Base-by-base conservation (phyloP, 2,888 invertebrate genomes). In the Odontocolon sp. region DNA sequence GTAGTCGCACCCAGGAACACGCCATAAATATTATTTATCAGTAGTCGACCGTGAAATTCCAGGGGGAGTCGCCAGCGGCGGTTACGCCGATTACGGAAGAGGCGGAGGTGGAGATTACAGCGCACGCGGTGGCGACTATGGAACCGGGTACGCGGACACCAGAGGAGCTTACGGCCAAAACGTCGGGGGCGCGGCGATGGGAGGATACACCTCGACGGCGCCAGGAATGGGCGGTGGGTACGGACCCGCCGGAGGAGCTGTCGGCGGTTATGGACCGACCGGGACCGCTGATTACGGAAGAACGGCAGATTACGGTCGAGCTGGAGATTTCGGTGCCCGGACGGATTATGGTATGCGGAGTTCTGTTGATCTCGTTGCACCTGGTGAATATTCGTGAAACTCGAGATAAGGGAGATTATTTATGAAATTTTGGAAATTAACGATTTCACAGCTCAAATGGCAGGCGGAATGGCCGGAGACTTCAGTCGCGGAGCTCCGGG, bases 341-440 rank as follows among this genome's bases (percentile, higher is more conserved):
- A 86, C 87, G 50, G 90, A 90, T 74, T 90, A 90, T 54, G 88
- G 87, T n/a, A n/a, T n/a, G n/a, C n/a, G n/a, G n/a, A n/a, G n/a
- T n/a, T n/a, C n/a, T n/a, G n/a, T n/a, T n/a, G n/a, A n/a, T n/a
- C n/a, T n/a, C n/a, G n/a, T n/a, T n/a, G n/a, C n/a, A n/a, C n/a
- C n/a, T n/a, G n/a, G n/a, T n/a, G n/a, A n/a, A n/a, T n/a, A n/a
- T n/a, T n/a, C n/a, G n/a, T n/a, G n/a, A n/a, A n/a, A n/a, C n/a
- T n/a, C n/a, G n/a, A n/a, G n/a, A n/a, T n/a, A n/a, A n/a, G n/a
- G n/a, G n/a, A n/a, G n/a, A n/a, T n/a, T n/a, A n/a, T n/a, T n/a
- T n/a, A n/a, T n/a, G n/a, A n/a, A n/a, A n/a, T n/a, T n/a, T n/a
- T n/a, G n/a, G n/a, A n/a, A n/a, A n/a, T n/a, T n/a, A n/a, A n/a